These are phyloP conservation scores for Anguilla megastoma DNA, from an alignment of 2,797 vertebrate genomes.

Conservation along the genomic window DNA sequence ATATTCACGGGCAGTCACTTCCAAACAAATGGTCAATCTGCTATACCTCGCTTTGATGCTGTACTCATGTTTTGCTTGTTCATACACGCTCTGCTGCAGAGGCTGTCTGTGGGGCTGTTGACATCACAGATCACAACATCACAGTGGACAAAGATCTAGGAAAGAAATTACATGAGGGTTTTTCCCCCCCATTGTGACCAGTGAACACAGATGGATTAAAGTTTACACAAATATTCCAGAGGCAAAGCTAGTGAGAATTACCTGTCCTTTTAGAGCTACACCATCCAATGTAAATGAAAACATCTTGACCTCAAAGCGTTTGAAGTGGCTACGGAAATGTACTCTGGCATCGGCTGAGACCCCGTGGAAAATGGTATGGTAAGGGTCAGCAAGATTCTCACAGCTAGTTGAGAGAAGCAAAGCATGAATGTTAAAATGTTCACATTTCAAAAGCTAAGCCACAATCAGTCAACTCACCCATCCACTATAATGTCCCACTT, in stretches of 20 bases:
- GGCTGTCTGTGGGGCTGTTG: constrained; percentile 45
- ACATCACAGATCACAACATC: constrained; percentile 72
- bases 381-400: constrained; percentile 54
- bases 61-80: constrained; percentile 8
- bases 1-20: not conserved
- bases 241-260: constrained; percentile 38
- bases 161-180: not conserved
- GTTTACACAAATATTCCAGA: not conserved
- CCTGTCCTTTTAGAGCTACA: constrained; percentile 56
- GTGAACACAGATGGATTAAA: too few relatives aligned
- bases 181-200: not conserved
- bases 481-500: constrained; percentile 75
- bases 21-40: not conserved
- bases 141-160: constrained; percentile 78
- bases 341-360: constrained; percentile 63
- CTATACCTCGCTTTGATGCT: constrained; percentile 41
- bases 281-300: constrained; percentile 71
- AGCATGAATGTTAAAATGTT: not conserved
- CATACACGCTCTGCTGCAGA: constrained; percentile 65
- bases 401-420: constrained; percentile 51
- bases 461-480: constrained; percentile 52
- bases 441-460: not conserved
- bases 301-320: constrained; percentile 79
- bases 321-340: constrained; percentile 69
- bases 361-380: constrained; percentile 58